Percentiles rank a stretch among this genome's conserved stretches.
Conservation (phyloP, 1,140 invertebrate genomes). For the Bombus superbus region DNA sequence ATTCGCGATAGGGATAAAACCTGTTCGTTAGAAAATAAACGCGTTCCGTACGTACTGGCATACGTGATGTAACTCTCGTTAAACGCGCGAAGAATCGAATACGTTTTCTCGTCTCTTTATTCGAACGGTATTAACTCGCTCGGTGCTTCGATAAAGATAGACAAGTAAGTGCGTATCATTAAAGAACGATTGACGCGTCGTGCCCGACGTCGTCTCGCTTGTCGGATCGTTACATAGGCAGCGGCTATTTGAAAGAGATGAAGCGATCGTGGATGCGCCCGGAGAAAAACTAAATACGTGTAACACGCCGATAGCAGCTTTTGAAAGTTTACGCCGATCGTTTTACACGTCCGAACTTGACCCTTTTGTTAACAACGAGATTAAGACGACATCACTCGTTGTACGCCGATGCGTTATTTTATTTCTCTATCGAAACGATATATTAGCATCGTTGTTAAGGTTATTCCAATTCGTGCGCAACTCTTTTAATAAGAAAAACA, state of each 20-base stretch:
- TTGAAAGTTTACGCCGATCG: not conserved
- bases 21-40: constrained; percentile 31
- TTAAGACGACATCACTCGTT: not conserved
- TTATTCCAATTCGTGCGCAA: not conserved
- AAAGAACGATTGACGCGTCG: not conserved
- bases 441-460: not conserved
- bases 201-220: too few relatives aligned
- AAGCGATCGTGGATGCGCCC: not conserved
- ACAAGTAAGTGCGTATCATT: not conserved
- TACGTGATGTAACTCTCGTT: constrained; percentile 15
- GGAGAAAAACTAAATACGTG: too few relatives aligned
- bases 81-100: not conserved
- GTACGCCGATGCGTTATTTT: not conserved
- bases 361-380: not conserved
- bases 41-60: not conserved
- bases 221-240: not conserved
- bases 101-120: not conserved
- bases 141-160: not conserved
- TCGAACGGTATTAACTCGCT: not conserved
- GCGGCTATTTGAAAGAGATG: not conserved
- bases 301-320: not conserved
- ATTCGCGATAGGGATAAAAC: constrained; percentile 30
- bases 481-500: too few relatives aligned
- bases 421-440: not conserved
- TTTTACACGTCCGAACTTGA: not conserved